Evolutionary conservation across 2,888 invertebrate species (phyloP), one percentile per base, ranked within the genome.

Genomic region (Agrotis segetum): DNA sequence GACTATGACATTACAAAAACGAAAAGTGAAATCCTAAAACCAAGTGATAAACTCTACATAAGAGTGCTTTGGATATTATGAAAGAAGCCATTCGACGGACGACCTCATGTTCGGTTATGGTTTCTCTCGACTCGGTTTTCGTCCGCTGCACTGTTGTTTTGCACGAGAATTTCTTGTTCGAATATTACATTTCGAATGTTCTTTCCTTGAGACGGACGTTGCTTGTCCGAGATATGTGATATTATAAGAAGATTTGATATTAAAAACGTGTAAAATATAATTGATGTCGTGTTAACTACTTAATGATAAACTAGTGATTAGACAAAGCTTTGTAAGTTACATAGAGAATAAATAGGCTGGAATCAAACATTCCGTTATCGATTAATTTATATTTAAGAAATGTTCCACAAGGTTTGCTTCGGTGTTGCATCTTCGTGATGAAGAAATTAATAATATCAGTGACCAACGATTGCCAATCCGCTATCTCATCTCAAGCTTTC

Each of bases 171-270:
- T 74, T 71, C 67, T 75, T 76, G 66, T 80, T 81, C 59, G 69
- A 80, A 77, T 63, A 76, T 69, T 24, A 75, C 67, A 76, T 79
- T 87, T 86, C 84, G 85, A 86, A 86, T 84, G 77, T 79, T 74
- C 81, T 87, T 81, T 77, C 73, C 77, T 85, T 84, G 77, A 77
- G 70, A 82, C 82, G 94, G 94, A 89, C 92, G 81, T 67, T 72
- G 78, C 70, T 77, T 85, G 92, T 93, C 92, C 93, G 88, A 88
- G 90, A 92, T 92, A 94, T 96, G 96, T 96, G 96, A 96, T 96
- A 96, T 95, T 95, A 92, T 94, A 93, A 93, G 92, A 92, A 93
- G 93, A 91, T 89, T 92, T 86, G 87, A 89, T 90, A 87, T 91
- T 73, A 92, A 90, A 89, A 87, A 88, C 81, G 84, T 92, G 91